Evolutionary conservation across 2,113 vertebrate genomes (phyloP), one percentile per base, ranked within the genome.

Genomic region (Gymnobelideus leadbeateri): DNA sequence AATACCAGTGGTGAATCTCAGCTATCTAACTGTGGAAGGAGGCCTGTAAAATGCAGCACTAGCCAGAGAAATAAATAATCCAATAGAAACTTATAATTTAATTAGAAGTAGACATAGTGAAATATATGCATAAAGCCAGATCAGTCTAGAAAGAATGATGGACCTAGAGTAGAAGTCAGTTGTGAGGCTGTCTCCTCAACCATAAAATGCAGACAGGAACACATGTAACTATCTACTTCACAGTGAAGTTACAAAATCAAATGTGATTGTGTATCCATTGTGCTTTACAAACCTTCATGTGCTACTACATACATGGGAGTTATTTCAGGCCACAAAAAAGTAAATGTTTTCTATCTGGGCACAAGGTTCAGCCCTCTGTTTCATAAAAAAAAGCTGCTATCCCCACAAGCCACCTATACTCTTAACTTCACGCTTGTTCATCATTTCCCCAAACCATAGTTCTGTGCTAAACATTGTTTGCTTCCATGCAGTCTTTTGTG

Each of bases 311-410:
- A n/a, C 61, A n/a, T 19, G 1, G 31, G 37, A 77, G 61, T 77
- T 77, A 77, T n/a, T 77, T 93, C 7, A 8, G 8, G 52, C 53
- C 49, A 91, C 53, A 46, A 51, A 94, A 91, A 97, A 97, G 37
- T 91, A 94, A 93, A 8, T 31, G 8, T 47, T 92, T 94, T 93
- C n/a, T 25, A 6, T 55, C 24, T 55, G 54, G 54, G 54, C 26
- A 26, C 55, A 57, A 57, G 55, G 26, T 57, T 28, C n/a, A 53
- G 31, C 23, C 47, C 92, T 53, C 12, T 25, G 26, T 19, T 93
- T 91, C 31, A 8, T 24, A 3, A 92, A 50, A 92, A 50, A 57
- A 57, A 93, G 55, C 0, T 84, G 46, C 26, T 61, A 57, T 77
- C 94, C 37, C 51, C 19, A 91, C 3, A 54, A n/a, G 61, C 61